phyloP scores from a whole-genome alignment of 2,113 vertebrate genomes.

The Xenopus borealis region DNA sequence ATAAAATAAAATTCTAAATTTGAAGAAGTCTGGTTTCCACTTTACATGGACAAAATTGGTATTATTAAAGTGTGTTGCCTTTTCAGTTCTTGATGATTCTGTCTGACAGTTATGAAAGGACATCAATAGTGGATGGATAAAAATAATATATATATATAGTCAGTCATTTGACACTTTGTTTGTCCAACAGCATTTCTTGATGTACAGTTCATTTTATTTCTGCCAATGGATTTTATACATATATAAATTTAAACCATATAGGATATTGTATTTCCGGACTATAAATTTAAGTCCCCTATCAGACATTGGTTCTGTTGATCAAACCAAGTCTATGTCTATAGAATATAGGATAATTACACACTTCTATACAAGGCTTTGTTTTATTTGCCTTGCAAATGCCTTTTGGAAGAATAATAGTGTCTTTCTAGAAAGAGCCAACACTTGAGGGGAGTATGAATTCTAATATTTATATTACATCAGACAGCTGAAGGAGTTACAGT shows the following conservation, averaged over 20 bases:
- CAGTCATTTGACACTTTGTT: conserved; percentile 36
- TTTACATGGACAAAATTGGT: too few species aligned
- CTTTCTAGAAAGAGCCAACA: too few species aligned
- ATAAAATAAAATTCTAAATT: too few species aligned
- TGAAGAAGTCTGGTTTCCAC: too few species aligned
- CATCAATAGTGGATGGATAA: conserved; percentile 34
- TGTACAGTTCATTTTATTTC: conserved; percentile 44
- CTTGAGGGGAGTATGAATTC: too few species aligned
- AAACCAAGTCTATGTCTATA: background rate
- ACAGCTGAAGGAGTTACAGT: background rate
- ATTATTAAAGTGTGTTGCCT: conserved; percentile 1
- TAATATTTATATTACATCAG: too few species aligned
- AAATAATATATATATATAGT: conserved; percentile 42
- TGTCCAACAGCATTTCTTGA: conserved; percentile 41
- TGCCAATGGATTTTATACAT: conserved; percentile 17
- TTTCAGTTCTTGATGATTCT: conserved; percentile 29
- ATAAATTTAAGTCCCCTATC: conserved; percentile 11
- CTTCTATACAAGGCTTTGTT: too few species aligned
- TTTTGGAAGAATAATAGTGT: too few species aligned
- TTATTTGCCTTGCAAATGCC: too few species aligned
- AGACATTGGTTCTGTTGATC: background rate
- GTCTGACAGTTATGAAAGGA: conserved; percentile 40
- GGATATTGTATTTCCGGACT: conserved; percentile 6
- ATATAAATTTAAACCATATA: conserved; percentile 32
- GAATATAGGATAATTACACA: too few species aligned